Conservation (phyloP, 2,113 vertebrate species). For the Rousettus leschenaultii region DNA sequence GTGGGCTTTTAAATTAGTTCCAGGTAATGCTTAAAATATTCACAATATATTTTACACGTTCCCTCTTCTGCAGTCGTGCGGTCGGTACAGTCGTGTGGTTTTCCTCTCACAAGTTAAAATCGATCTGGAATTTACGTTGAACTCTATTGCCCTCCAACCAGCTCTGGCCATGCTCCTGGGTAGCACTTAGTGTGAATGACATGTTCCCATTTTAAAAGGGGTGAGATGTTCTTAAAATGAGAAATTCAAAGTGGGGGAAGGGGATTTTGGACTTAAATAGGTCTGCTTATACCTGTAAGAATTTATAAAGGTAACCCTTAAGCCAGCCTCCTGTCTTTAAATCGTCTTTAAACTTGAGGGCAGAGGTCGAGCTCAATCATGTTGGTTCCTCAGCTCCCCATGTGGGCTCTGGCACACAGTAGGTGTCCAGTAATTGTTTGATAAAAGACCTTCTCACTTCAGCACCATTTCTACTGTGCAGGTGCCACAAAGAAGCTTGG, state of each 20-base stretch:
- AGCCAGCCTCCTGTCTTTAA: not conserved
- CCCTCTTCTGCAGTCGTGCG: not conserved
- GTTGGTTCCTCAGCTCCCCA: not conserved
- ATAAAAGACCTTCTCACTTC: not conserved
- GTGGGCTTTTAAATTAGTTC: not conserved
- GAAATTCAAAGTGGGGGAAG: not conserved
- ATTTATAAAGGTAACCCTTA: not conserved
- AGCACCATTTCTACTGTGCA: not conserved
- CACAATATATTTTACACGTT: not conserved
- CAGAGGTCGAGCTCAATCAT: not conserved
- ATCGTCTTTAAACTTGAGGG: not conserved
- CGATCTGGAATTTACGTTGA: not conserved
- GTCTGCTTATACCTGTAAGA: not conserved
- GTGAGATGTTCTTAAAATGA: not conserved
- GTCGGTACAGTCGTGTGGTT: not conserved
- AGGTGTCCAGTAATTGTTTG: not conserved
- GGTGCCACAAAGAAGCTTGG: not conserved
- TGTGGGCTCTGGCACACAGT: rapidly evolving
- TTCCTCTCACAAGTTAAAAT: not conserved
- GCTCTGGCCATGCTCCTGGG: not conserved
- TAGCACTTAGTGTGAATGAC: not conserved
- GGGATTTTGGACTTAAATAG: not conserved
- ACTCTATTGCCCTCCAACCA: not conserved
- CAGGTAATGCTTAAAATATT: not conserved
- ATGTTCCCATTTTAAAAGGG: not conserved